phyloP scores from a whole-genome alignment of 2,113 vertebrate genomes.

The Puntigrus tetrazona region DNA sequence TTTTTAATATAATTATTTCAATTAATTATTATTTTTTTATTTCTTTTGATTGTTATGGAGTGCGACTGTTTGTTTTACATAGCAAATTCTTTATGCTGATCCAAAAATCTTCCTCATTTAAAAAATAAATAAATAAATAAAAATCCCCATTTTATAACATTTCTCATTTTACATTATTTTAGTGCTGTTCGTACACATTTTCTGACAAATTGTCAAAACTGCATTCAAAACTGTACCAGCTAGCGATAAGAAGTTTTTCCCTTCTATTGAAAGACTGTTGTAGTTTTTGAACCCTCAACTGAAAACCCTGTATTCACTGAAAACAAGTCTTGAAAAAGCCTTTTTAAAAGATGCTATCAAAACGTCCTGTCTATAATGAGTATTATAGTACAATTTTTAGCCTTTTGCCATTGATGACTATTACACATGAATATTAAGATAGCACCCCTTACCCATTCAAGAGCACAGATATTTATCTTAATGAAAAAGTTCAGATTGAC shows the following conservation, averaged over 20 bases:
- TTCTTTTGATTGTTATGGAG: neutral
- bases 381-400: neutral
- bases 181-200: constrained; percentile 58
- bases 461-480: neutral
- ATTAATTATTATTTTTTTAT: too few species aligned
- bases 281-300: neutral
- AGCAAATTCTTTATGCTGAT: neutral
- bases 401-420: neutral
- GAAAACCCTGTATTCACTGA: neutral
- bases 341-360: neutral
- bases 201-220: too few species aligned
- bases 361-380: neutral
- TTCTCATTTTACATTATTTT: constrained; percentile 54
- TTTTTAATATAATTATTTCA: too few species aligned
- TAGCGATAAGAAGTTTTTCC: too few species aligned
- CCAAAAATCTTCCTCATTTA: constrained; percentile 52
- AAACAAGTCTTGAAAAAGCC: neutral
- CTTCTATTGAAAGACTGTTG: neutral
- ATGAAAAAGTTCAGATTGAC: neutral
- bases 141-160: constrained; percentile 45
- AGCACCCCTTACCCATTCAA: neutral
- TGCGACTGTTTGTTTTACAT: neutral
- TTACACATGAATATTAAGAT: neutral
- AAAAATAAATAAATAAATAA: too few species aligned
- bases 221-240: too few species aligned